Evolutionary conservation across 2,888 invertebrate species (phyloP), one percentile per base, ranked within the genome.

Genomic region (Cheilosia vernalis): DNA sequence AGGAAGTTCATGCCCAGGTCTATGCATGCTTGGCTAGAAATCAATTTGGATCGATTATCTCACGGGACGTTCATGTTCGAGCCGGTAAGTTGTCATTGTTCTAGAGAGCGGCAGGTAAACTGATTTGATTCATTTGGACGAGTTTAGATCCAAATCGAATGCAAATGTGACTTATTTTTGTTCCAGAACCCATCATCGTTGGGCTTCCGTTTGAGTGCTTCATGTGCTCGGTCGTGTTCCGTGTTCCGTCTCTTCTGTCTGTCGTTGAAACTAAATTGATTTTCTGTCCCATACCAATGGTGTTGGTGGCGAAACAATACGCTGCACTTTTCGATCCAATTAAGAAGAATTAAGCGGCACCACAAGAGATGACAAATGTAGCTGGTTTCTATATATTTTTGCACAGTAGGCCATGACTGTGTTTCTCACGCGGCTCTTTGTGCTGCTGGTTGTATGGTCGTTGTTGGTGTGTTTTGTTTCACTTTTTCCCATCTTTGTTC

Each of bases 1-100:
- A 98, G 92, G 97, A 98, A 92, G 97, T 98, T 58, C 98, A 98
- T 91, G 97, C 98, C 84, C 97, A 98, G 93, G 96, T 97, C 84
- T 98, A 98, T 93, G 96, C 97, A 88, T 98, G 98, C 91, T 93
- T 97, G 88, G 98, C 98, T 10, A 95, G 96, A 89, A 98, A 97
- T 92, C 94, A 96, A 76, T 97, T 97, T 88, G 98, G 98, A 87
- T 96, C 96, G 42, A 97, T 98, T 89, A 96, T 97, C 90, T 98
- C 98, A 61, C 94, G 98, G 70, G 97, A 97, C 92, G 97, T 98
- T 90, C 97, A 98, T 93, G 98, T 98, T 67, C 94, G 98, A 93
- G 98, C 98, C 93, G 98, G 98, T 98, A 94, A 94, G 90, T 90
- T 88, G 73, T 80, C 87, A 77, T 64, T 88, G 89, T 90, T 90